Evolutionary conservation across 2,888 invertebrate genomes (phyloP).

Genomic region (Cartodere bifasciata): DNA sequence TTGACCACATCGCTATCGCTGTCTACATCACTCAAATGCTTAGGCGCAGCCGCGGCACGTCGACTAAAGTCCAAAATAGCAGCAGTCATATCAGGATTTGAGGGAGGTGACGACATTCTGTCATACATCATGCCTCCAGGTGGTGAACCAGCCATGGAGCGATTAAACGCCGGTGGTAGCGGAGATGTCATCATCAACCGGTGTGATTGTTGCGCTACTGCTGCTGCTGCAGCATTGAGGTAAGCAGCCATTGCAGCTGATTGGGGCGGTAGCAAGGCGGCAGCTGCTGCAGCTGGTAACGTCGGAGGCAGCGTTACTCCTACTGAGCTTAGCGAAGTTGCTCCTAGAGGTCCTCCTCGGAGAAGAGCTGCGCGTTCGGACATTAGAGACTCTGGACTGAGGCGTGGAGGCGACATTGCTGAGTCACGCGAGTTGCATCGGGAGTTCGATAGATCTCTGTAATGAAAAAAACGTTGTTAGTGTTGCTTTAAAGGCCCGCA

Average conservation of each 20-base stretch:
- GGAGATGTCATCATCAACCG: conserved; percentile 57
- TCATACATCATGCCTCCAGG: conserved; percentile 27
- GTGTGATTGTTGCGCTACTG: conserved; percentile 57
- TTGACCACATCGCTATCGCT: conserved; percentile 58
- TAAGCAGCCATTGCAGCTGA: conserved; percentile 75
- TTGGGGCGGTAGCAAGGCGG: conserved; percentile 59
- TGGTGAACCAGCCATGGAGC: conserved; percentile 48
- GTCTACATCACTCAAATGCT: conserved; percentile 31
- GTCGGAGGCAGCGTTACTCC: conserved; percentile 54
- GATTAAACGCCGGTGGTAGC: conserved; percentile 32
- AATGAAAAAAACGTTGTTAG: conserved; percentile 43
- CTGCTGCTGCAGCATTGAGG: conserved; percentile 52
- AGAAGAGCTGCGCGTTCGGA: conserved; percentile 45
- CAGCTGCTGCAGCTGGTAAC: conserved; percentile 50
- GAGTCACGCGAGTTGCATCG: conserved; percentile 76
- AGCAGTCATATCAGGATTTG: too few relatives aligned
- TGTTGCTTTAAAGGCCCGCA: too few relatives aligned
- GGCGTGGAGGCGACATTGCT: conserved; percentile 49
- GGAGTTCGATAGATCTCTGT: conserved; percentile 63
- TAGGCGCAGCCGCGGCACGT: conserved; percentile 27
- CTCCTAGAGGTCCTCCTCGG: conserved; percentile 39
- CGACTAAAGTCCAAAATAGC: conserved; percentile 74
- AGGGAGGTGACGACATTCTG: conserved; percentile 42
- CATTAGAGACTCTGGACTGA: conserved; percentile 64
- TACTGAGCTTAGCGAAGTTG: conserved; percentile 50